phyloP scores from a whole-genome alignment of 2,888 invertebrate genomes.

The Siphonodentalium dalli region DNA sequence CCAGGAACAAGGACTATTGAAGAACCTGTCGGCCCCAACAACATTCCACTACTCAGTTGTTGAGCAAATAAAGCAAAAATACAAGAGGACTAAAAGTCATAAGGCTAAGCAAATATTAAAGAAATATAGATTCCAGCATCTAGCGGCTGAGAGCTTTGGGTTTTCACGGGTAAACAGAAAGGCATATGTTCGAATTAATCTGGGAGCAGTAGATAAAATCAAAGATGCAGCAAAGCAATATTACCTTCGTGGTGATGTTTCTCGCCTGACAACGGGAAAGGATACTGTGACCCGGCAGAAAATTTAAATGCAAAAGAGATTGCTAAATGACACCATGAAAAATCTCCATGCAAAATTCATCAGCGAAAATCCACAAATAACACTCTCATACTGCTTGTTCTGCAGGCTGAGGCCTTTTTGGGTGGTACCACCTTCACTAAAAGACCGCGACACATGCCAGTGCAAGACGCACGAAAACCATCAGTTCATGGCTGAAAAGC shows the following conservation, averaged over 20 bases:
- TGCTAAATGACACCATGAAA: constrained; percentile 25
- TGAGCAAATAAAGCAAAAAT: constrained; percentile 13
- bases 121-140: no score
- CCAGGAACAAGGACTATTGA: constrained; percentile 20
- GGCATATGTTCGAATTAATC: no score
- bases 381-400: constrained; percentile 32
- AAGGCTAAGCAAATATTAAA: background rate
- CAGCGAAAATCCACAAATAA: constrained; percentile 3
- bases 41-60: constrained; percentile 19
- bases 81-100: constrained; percentile 3
- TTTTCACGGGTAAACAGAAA: no score
- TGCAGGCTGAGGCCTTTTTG: constrained; percentile 31
- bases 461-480: constrained; percentile 30
- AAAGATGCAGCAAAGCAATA: constrained; percentile 4
- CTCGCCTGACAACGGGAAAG: constrained; percentile 28
- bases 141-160: no score
- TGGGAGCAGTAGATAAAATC: background rate
- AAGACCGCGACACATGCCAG: constrained; percentile 31
- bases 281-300: constrained; percentile 19
- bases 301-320: constrained; percentile 26
- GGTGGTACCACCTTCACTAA: constrained; percentile 18
- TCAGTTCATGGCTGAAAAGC: constrained; percentile 15
- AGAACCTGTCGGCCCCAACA: background rate
- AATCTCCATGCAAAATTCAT: constrained; percentile 27
- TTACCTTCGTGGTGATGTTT: constrained; percentile 25